Conservation (phyloP, 2,113 vertebrate species). For the Psilopsiagon aurifrons region DNA sequence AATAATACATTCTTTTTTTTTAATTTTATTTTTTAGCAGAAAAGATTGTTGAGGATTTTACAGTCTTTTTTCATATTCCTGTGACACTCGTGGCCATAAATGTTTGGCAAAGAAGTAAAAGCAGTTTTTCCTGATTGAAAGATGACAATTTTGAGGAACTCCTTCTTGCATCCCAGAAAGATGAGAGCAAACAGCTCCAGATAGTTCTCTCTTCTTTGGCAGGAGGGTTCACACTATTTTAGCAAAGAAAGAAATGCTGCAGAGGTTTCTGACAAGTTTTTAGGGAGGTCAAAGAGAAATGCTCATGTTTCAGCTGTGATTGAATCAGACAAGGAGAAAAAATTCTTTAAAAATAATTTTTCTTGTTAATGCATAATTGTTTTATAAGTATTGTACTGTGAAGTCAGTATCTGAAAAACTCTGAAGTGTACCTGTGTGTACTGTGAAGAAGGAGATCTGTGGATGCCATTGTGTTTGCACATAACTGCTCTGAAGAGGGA, state of each 20-base stretch:
- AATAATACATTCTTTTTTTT: neutral
- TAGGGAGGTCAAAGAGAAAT: neutral
- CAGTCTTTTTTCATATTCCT: neutral
- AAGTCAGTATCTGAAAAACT: neutral
- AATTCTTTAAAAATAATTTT: neutral
- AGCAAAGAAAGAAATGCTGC: neutral
- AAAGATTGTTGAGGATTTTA: neutral
- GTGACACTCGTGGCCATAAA: rapidly evolving
- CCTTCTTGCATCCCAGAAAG: neutral
- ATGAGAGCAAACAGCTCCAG: neutral
- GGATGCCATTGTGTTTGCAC: neutral
- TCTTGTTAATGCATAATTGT: neutral
- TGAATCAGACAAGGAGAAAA: neutral
- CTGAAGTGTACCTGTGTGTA: rapidly evolving
- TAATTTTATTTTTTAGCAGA: neutral
- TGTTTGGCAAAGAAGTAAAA: neutral
- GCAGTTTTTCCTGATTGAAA: neutral
- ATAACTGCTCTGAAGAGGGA: rapidly evolving
- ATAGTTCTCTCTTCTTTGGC: rapidly evolving
- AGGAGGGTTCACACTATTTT: neutral
- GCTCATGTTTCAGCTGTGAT: neutral
- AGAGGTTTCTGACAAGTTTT: rapidly evolving
- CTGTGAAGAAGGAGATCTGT: neutral
- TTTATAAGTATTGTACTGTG: neutral
- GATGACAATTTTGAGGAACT: neutral